Evolutionary conservation across 2,113 vertebrate species (phyloP).

Genomic region (Dryoscopus gambensis): DNA sequence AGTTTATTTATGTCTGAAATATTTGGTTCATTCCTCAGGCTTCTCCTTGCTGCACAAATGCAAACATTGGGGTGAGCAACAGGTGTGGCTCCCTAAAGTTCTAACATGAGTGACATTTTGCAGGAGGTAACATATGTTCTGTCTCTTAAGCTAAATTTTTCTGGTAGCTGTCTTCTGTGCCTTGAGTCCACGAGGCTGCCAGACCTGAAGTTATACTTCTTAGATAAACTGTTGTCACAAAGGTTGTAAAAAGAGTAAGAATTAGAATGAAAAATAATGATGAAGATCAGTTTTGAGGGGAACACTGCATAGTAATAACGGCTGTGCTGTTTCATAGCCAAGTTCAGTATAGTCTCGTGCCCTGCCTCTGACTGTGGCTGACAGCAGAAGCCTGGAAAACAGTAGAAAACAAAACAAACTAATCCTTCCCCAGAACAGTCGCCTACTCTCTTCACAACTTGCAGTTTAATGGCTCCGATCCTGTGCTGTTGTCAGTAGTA

Average conservation of each 20-base stretch:
- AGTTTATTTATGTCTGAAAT: background rate
- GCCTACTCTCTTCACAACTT: background rate
- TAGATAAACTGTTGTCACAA: background rate
- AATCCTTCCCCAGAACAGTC: background rate
- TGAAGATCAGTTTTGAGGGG: background rate
- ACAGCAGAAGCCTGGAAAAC: background rate
- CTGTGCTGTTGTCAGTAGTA: background rate
- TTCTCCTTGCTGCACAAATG: background rate
- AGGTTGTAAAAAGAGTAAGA: background rate
- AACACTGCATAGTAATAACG: background rate
- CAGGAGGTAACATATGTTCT: background rate
- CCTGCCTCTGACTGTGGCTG: background rate
- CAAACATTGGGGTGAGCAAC: background rate
- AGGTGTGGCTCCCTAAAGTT: background rate
- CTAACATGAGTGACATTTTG: background rate
- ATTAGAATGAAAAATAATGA: background rate
- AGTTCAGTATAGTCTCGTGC: background rate
- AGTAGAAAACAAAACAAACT: background rate
- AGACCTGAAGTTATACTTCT: background rate
- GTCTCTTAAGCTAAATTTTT: background rate
- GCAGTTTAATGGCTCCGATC: background rate
- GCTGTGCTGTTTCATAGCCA: background rate
- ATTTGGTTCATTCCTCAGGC: background rate
- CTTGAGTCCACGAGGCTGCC: background rate
- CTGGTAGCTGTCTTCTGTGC: background rate